Evolutionary conservation across 2,113 vertebrate genomes (phyloP), one percentile per base, ranked within the genome.

Genomic region (Asarcornis scutulata): DNA sequence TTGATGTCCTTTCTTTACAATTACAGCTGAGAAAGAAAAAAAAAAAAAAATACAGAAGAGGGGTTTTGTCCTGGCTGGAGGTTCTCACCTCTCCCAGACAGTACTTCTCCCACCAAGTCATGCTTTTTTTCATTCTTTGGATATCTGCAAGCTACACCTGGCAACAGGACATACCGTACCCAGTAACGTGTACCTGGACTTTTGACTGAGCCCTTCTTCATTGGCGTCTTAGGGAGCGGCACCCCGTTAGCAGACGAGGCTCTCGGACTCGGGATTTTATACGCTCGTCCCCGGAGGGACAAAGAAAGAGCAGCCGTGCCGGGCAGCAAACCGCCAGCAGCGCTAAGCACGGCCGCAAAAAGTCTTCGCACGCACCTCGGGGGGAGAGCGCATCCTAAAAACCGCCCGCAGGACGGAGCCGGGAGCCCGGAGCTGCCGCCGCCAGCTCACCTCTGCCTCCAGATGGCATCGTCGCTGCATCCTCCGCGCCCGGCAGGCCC

Each of bases 371-470:
- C 48, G 48, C 48, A 50, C 48, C 48, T 23, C 21, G 48, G 11
- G 13, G 48, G 48, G 22, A 25, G 48, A 22, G 5, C 48, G 6
- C 48, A 3, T 23, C 21, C 22, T 7, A 25, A 50, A 23, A 12
- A 25, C 59, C 59, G 59, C 22, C 59, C 59, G n/a, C 16, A 34
- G 58, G 32, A 22, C 58, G n/a, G 23, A 31, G 34, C 56, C 4
- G 48, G 21, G 48, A 23, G 56, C 60, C 60, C 60, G 22, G 50
- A 50, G 50, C 26, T 16, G 60, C 60, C 23, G 52, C 52, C 52
- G 63, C 68, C 48, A 50, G 75, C 98, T 98, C 98, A 99, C 99
- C 99, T 99, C 99, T 98, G 97, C 99, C 99, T 98, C 98, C 99
- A 98, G 99, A 98, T 98, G 99, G 98, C 98, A 98, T 97, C 97